Evolutionary conservation across 2,888 invertebrate genomes (phyloP).

Genomic region (Zhengitettix transpicula): DNA sequence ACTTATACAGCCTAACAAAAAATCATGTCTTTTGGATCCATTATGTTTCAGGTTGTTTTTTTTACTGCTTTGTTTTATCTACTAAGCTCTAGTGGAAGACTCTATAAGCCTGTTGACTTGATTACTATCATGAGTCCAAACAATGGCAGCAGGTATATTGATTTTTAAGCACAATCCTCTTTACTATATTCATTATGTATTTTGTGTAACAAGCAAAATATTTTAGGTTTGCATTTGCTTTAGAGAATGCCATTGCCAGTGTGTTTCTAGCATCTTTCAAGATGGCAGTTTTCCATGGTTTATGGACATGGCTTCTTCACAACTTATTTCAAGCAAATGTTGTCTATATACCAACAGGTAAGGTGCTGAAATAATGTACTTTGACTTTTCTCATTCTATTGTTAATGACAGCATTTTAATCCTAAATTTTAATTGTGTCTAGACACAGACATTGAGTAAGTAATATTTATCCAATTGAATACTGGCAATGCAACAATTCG

Average conservation of each 20-base stretch:
- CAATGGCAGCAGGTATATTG: slow-evolving; percentile 38
- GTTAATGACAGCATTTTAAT: no score
- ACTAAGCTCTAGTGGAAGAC: slow-evolving; percentile 63
- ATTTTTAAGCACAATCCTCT: not conserved
- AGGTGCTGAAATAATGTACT: slow-evolving; percentile 13
- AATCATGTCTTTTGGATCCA: not conserved
- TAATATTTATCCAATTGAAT: no score
- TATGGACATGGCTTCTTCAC: slow-evolving; percentile 97
- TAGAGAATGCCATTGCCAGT: slow-evolving; percentile 79
- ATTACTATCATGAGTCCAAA: slow-evolving; percentile 66
- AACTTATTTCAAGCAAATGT: slow-evolving; percentile 87
- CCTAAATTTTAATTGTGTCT: no score
- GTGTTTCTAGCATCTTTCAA: slow-evolving; percentile 94
- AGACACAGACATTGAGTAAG: no score
- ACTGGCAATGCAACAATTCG: no score
- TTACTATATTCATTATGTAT: no score
- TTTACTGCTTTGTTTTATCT: slow-evolving; percentile 93
- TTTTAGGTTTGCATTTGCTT: slow-evolving; percentile 58
- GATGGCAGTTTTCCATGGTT: slow-evolving; percentile 90
- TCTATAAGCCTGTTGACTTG: slow-evolving; percentile 87
- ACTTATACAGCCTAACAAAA: not conserved
- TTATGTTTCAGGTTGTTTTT: slow-evolving; percentile 66
- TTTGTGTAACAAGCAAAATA: not conserved
- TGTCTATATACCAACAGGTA: slow-evolving; percentile 85
- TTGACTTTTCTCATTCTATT: no score